A percentile compares a stretch with the other conserved stretches of the same genome.
phyloP scores from a whole-genome alignment of 2,113 vertebrate species.

The Conger conger region DNA sequence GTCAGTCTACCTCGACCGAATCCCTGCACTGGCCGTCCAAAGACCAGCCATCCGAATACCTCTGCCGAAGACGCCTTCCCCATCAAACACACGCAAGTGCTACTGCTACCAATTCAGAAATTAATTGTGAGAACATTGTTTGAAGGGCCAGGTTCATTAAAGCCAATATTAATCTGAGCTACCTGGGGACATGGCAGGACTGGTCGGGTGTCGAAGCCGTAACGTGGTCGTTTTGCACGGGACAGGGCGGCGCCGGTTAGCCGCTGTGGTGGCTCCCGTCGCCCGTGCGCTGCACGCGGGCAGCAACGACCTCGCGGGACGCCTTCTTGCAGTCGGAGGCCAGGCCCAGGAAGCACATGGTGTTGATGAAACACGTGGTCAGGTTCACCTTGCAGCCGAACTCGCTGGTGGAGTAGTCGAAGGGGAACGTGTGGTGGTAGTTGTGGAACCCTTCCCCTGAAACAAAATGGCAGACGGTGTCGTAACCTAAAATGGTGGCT shows the following conservation, averaged over 20 bases:
- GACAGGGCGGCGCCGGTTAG: constrained; percentile 43
- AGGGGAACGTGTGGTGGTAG: constrained; percentile 93
- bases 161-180: constrained; percentile 57
- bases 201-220: constrained; percentile 39
- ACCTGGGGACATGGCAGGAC: constrained; percentile 45
- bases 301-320: constrained; percentile 69
- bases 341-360: constrained; percentile 83
- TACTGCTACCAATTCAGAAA: constrained; percentile 28
- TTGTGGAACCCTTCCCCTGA: constrained; percentile 97
- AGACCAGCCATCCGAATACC: constrained; percentile 39
- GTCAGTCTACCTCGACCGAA: neutral
- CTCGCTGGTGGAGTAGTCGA: constrained; percentile 87
- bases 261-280: constrained; percentile 82
- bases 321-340: constrained; percentile 83
- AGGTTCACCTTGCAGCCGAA: constrained; percentile 82
- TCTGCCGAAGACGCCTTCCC: constrained; percentile 20
- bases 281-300: constrained; percentile 79
- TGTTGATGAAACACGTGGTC: constrained; percentile 86
- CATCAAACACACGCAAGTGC: constrained; percentile 15
- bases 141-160: constrained; percentile 43
- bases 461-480: constrained; percentile 28
- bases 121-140: constrained; percentile 39
- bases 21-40: neutral
- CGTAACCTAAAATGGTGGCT: neutral
- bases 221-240: constrained; percentile 41